phyloP scores from a whole-genome alignment of 1,140 invertebrate genomes.

The Ceratina calcarata region DNA sequence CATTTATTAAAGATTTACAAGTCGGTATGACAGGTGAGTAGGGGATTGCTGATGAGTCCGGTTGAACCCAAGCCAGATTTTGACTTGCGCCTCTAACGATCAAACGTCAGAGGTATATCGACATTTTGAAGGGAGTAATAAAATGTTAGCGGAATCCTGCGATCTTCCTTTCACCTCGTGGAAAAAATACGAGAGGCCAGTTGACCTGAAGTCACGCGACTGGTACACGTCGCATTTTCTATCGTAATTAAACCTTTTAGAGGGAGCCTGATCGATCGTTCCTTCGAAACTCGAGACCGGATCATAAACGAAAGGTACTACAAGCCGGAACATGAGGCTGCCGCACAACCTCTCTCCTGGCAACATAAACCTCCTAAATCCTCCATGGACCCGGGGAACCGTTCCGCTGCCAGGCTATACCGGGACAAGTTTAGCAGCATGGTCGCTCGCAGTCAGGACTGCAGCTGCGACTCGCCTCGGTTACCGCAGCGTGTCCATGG shows the following conservation, averaged over 20 bases:
- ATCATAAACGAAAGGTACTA: constrained; percentile 39
- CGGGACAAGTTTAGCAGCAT: constrained; percentile 28
- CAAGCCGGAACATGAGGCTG: constrained; percentile 41
- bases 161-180: too few species aligned
- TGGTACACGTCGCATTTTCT: constrained; percentile 10
- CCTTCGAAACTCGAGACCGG: constrained; percentile 11
- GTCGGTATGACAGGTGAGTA: too few species aligned
- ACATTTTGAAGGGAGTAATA: too few species aligned
- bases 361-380: constrained; percentile 60
- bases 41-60: too few species aligned
- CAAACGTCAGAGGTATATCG: too few species aligned
- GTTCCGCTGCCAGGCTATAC: constrained; percentile 47
- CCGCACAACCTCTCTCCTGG: constrained; percentile 28
- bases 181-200: too few species aligned
- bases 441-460: constrained; percentile 35
- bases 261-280: constrained; percentile 5
- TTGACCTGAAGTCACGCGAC: constrained; percentile 2
- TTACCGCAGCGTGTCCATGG: constrained; percentile 45
- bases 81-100: too few species aligned
- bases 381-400: constrained; percentile 40
- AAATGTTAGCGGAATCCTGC: too few species aligned
- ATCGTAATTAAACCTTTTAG: not conserved
- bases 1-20: too few species aligned
- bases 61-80: too few species aligned
- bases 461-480: constrained; percentile 53